phyloP scores from a whole-genome alignment of 2,797 vertebrate species.

The Heliangelus exortis region DNA sequence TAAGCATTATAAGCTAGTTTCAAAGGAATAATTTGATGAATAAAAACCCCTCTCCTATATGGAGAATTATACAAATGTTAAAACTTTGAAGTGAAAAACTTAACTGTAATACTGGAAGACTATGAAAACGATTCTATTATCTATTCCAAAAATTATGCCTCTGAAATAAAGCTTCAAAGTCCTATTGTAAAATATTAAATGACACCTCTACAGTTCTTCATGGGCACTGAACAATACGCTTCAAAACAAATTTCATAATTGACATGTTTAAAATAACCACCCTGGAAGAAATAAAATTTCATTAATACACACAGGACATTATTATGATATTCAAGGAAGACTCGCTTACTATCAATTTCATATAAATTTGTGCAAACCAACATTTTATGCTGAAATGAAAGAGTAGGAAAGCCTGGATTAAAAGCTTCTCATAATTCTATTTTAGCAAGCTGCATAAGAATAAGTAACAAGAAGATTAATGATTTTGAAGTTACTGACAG shows the following conservation, averaged over 20 bases:
- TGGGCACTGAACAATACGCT: background rate
- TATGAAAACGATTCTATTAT: background rate
- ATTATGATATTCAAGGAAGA: background rate
- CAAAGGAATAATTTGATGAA: background rate
- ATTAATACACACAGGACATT: background rate
- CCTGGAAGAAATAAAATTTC: constrained; percentile 6
- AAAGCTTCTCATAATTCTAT: background rate
- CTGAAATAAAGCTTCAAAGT: constrained; percentile 51
- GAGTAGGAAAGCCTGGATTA: background rate
- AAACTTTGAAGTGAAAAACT: background rate
- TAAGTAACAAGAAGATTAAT: background rate
- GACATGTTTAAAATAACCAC: constrained; percentile 14
- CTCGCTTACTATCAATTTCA: background rate
- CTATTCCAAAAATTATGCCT: constrained; percentile 5
- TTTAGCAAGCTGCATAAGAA: background rate
- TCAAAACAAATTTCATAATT: constrained; percentile 32
- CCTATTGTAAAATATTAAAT: constrained; percentile 8
- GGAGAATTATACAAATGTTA: background rate
- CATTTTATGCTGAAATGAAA: background rate
- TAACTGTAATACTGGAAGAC: background rate
- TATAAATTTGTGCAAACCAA: background rate
- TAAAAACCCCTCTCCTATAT: background rate
- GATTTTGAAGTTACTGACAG: background rate
- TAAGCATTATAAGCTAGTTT: background rate
- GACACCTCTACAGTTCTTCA: background rate